Conservation (phyloP, 2,797 vertebrate species). For the Tragelaphus oryx region DNA sequence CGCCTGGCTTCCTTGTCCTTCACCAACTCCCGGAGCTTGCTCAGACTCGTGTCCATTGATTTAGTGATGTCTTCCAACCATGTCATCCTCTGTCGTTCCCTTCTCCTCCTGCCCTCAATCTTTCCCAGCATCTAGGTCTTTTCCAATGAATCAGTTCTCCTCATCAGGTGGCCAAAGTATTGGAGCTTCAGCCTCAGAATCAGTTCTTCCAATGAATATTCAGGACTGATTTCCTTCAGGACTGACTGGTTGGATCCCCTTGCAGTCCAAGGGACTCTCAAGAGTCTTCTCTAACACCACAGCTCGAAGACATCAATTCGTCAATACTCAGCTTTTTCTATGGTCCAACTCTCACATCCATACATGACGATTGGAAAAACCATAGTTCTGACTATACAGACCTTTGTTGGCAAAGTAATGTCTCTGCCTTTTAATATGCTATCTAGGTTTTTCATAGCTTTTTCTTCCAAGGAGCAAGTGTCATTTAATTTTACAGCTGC, state of each 20-base stretch:
- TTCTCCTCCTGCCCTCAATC: not conserved
- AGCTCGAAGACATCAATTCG: not conserved
- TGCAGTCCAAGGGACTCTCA: not conserved
- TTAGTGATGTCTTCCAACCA: not conserved
- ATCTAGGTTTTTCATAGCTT: not conserved
- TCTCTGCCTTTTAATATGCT: not conserved
- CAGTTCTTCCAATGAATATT: not conserved
- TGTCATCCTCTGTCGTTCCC: not conserved
- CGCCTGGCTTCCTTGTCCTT: not conserved
- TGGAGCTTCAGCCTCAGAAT: not conserved
- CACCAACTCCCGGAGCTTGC: not conserved
- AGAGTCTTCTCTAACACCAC: not conserved
- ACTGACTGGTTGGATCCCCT: not conserved
- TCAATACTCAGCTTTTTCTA: not conserved
- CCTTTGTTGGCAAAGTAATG: not conserved
- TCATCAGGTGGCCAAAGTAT: not conserved
- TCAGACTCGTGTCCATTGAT: not conserved
- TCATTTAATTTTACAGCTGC: not conserved
- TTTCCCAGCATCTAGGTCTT: not conserved
- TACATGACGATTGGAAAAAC: not conserved
- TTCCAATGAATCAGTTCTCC: not conserved
- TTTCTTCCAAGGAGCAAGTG: not conserved
- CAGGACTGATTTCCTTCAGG: not conserved
- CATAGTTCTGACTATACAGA: not conserved
- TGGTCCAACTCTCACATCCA: not conserved